Evolutionary conservation across 2,797 vertebrate species (phyloP).

Genomic region (Kryptolebias ocellatus): DNA sequence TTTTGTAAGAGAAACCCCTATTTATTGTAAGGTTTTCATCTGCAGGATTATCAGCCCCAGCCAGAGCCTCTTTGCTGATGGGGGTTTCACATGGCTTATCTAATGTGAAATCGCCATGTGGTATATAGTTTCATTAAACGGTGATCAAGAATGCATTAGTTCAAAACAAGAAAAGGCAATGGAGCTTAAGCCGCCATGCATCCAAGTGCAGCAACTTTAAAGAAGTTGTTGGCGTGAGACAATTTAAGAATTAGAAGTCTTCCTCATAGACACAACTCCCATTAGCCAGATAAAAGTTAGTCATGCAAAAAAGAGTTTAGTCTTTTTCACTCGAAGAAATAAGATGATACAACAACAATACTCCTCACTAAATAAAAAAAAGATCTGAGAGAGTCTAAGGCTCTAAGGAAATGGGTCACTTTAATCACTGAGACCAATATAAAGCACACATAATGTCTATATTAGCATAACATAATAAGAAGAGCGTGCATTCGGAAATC

Average conservation of each 20-base stretch:
- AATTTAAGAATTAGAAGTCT: slow-evolving; percentile 99
- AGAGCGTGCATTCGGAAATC: slow-evolving; percentile 63
- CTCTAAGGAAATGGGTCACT: slow-evolving; percentile 73
- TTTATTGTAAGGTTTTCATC: slow-evolving; percentile 99
- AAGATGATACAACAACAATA: slow-evolving; percentile 85
- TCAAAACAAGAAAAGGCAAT: slow-evolving; percentile 99
- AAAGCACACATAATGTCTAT: slow-evolving; percentile 73
- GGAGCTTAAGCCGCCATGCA: slow-evolving; percentile 99
- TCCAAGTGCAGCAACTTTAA: slow-evolving; percentile 99
- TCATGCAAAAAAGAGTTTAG: slow-evolving; percentile 85
- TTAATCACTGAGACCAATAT: slow-evolving; percentile 72
- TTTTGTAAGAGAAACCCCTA: slow-evolving; percentile 97
- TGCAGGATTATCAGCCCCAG: slow-evolving; percentile 99
- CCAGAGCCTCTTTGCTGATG: slow-evolving; percentile 99
- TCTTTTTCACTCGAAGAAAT: slow-evolving; percentile 80
- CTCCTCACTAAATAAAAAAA: slow-evolving; percentile 75
- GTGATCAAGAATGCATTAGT: slow-evolving; percentile 99
- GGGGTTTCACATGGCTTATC: slow-evolving; percentile 99
- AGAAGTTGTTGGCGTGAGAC: slow-evolving; percentile 99
- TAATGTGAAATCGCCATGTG: slow-evolving; percentile 99
- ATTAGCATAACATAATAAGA: slow-evolving; percentile 77
- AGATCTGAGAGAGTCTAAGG: slow-evolving; percentile 64
- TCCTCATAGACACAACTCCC: slow-evolving; percentile 99
- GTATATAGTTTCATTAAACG: slow-evolving; percentile 99
- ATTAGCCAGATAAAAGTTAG: slow-evolving; percentile 94